A percentile compares a stretch with the other conserved stretches of the same genome.
Conservation (phyloP, 2,888 invertebrate species). For the Carabus problematicus region DNA sequence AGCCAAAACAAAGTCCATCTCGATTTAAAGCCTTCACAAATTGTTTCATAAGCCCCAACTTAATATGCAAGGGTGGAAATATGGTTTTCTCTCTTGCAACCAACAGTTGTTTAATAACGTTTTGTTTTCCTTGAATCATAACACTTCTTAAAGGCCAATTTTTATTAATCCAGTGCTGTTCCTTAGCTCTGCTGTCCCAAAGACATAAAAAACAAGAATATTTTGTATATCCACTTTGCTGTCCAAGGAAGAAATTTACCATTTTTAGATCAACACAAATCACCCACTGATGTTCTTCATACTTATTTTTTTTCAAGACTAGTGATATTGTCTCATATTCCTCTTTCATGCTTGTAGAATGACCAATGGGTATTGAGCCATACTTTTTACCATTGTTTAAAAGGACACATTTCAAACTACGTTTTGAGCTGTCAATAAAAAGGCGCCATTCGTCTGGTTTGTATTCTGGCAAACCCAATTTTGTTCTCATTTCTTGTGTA, state of each 20-base stretch:
- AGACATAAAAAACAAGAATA: conserved; percentile 44
- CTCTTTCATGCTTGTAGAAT: conserved; percentile 43
- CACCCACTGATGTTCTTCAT: conserved; percentile 27
- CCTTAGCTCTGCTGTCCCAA: conserved; percentile 43
- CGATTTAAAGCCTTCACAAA: conserved; percentile 45
- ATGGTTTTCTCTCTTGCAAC: conserved; percentile 43
- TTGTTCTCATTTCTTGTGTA: too few relatives aligned
- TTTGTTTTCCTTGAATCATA: conserved; percentile 39
- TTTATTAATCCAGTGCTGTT: conserved; percentile 42
- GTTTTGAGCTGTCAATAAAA: conserved; percentile 46
- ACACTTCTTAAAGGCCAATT: conserved; percentile 40
- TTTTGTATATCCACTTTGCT: conserved; percentile 38
- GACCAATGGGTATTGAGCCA: conserved; percentile 44
- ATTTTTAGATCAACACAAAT: conserved; percentile 40
- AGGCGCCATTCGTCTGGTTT: conserved; percentile 45
- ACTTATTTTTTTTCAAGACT: conserved; percentile 42
- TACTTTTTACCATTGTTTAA: conserved; percentile 45
- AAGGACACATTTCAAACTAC: conserved; percentile 45
- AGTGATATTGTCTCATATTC: conserved; percentile 36
- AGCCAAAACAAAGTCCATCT: conserved; percentile 43
- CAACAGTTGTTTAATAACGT: conserved; percentile 43
- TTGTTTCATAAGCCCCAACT: conserved; percentile 47
- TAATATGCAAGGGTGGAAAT: conserved; percentile 48
- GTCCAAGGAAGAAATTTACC: conserved; percentile 32
- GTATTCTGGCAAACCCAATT: conserved; percentile 44